Percentiles rank a stretch among this genome's conserved stretches.
Evolutionary conservation across 2,797 vertebrate species (phyloP).

Genomic region (Carcharodon carcharias): DNA sequence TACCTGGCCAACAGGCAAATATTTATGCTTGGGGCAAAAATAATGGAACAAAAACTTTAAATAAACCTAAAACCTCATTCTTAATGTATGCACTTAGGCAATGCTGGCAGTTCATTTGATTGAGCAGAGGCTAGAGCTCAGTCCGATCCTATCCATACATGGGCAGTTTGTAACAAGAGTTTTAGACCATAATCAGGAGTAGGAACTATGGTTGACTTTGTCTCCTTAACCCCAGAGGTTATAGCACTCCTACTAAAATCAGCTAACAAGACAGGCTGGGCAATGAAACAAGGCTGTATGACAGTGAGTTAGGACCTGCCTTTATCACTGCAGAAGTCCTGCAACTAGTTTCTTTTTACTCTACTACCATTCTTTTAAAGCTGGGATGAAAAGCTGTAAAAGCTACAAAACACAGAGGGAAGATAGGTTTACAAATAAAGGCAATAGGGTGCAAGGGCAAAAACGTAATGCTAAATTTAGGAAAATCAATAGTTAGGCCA

Average conservation of each 20-base stretch:
- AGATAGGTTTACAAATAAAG: neutral
- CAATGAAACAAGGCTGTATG: neutral
- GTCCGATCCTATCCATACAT: neutral
- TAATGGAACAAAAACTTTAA: neutral
- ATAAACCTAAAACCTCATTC: neutral
- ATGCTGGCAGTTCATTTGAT: neutral
- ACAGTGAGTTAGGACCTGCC: neutral
- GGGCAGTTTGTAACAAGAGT: neutral
- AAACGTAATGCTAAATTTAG: neutral
- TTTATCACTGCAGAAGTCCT: neutral
- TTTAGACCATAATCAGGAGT: neutral
- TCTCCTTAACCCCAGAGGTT: neutral
- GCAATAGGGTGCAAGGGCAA: neutral
- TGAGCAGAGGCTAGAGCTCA: neutral
- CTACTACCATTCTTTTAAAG: neutral
- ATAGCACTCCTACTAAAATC: neutral
- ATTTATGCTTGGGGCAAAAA: neutral
- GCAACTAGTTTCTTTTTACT: neutral
- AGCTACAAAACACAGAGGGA: neutral
- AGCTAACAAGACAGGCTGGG: neutral
- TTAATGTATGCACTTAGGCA: neutral
- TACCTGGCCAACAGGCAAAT: slow-evolving; percentile 1
- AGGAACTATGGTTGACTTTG: neutral
- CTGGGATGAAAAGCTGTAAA: neutral
- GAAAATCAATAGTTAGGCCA: neutral